Evolutionary conservation across 92 coral and sea anemone species (phyloP), one percentile per base, ranked within the genome.

Genomic region (Pocillopora grandis): DNA sequence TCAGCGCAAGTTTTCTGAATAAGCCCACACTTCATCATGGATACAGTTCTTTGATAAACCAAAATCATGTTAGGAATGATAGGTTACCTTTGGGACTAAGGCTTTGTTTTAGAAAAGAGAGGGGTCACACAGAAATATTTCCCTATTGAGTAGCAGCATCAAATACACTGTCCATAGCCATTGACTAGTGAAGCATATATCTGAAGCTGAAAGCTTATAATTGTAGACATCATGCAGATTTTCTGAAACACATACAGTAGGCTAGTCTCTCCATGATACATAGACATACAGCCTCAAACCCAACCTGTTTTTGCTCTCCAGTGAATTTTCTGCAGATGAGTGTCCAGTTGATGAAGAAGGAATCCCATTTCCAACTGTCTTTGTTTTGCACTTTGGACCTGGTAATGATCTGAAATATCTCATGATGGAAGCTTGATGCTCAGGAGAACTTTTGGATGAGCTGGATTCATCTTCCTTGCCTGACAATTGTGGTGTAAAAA

Each of bases 361-460:
- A n/a, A 20, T 49, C 14, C 66, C 80, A 61, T 74, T 83, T 3
- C 60, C 82, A 57, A 84, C 18, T 35, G 58, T n/a, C n/a, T 79
- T 86, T 69, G 86, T 78, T 70, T 71, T 86, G 52, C 80, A 69
- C 55, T 62, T 64, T 18, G 75, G 79, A 55, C 93, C 90, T 66
- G 89, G 57, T 31, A 84, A 31, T 11, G 80, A 78, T 64, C 88
- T 91, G 56, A 96, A 96, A 75, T 90, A 96, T 72, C 82, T 92
- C 56, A 92, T 96, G n/a, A 96, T 96, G 35, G 96, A 92, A 11
- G 94, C 92, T 67, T 96, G 98, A 77, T 74, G 89, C 16, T 95
- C 92, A 9, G 98, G 98, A 5, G 98, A 94, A 61, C 88, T 86
- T 31, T 87, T 78, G 6, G 84, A 23, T 20, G 90, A 86, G 67